These are phyloP conservation scores for Valencia hispanica DNA, from an alignment of 2,797 vertebrate genomes.

Conservation along the genomic window DNA sequence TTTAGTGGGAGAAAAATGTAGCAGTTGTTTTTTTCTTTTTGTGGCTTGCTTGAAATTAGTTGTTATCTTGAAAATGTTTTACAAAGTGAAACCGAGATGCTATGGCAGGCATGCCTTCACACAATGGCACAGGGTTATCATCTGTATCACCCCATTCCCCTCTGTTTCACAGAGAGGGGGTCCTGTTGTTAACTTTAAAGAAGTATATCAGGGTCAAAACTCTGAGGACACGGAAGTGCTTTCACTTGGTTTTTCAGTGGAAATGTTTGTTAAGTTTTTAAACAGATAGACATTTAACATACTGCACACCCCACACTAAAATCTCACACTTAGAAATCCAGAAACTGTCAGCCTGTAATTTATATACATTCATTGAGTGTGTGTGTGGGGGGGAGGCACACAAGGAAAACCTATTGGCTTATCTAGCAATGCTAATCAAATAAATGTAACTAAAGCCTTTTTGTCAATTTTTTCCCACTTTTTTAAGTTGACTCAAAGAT, in stretches of 20 bases:
- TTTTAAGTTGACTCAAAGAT: background rate
- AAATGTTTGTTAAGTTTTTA: constrained; percentile 22
- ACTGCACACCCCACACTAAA: background rate
- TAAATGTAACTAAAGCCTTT: background rate
- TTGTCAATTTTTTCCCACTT: background rate
- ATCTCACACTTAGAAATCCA: background rate
- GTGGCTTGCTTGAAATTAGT: constrained; percentile 59
- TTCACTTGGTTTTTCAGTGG: constrained; percentile 19
- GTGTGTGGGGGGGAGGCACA: background rate
- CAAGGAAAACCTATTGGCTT: background rate
- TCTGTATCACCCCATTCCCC: constrained; percentile 35
- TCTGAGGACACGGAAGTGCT: constrained; percentile 32
- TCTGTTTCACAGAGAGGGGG: constrained; percentile 31
- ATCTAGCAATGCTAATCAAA: background rate
- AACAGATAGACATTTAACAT: constrained; percentile 34
- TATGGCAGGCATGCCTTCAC: constrained; percentile 51
- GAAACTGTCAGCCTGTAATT: background rate
- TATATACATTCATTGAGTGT: background rate
- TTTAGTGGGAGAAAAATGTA: constrained; percentile 54
- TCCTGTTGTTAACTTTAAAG: constrained; percentile 30
- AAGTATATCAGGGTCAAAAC: constrained; percentile 21
- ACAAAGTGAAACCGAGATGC: constrained; percentile 54
- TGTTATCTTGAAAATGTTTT: constrained; percentile 62
- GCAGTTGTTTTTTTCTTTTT: constrained; percentile 59
- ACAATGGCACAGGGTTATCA: constrained; percentile 65